Conservation (phyloP, 1,140 invertebrate genomes). For the Hermatobates lingyangjiaoensis region DNA sequence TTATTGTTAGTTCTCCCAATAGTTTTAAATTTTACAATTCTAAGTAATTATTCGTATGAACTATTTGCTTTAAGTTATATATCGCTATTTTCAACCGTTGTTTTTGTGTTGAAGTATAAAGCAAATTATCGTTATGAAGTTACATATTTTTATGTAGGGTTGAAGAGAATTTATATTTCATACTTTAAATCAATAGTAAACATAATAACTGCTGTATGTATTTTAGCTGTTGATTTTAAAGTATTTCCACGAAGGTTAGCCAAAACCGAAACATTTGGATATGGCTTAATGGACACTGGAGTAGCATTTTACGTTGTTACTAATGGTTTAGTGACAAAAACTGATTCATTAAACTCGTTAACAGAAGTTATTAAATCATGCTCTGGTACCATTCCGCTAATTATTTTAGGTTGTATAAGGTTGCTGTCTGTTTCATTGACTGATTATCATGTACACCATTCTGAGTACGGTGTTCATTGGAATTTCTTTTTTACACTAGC, state of each 20-base stretch:
- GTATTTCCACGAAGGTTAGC: conserved; percentile 65
- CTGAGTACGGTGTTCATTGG: conserved; percentile 91
- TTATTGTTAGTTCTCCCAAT: conserved; percentile 4
- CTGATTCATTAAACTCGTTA: background rate
- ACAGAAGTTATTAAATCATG: conserved; percentile 15
- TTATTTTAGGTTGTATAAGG: conserved; percentile 50
- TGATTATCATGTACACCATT: conserved; percentile 68
- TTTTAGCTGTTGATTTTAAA: conserved; percentile 82
- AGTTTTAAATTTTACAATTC: conserved; percentile 7
- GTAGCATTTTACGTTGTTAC: conserved; percentile 77
- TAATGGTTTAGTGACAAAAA: conserved; percentile 40
- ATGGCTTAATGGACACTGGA: conserved; percentile 84
- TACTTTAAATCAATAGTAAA: conserved; percentile 48
- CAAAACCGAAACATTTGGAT: conserved; percentile 74
- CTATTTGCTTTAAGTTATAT: background rate
- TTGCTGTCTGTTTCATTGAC: conserved; percentile 38
- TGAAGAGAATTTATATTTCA: conserved; percentile 35
- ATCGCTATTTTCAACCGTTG: background rate
- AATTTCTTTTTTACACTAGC: conserved; percentile 92
- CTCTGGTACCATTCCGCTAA: conserved; percentile 27
- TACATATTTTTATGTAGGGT: background rate
- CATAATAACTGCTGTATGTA: conserved; percentile 57
- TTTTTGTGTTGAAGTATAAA: background rate
- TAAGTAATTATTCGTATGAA: conserved; percentile 1
- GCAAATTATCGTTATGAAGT: background rate